Conservation (phyloP, 2,797 vertebrate genomes). For the Phoxinus dragarum region DNA sequence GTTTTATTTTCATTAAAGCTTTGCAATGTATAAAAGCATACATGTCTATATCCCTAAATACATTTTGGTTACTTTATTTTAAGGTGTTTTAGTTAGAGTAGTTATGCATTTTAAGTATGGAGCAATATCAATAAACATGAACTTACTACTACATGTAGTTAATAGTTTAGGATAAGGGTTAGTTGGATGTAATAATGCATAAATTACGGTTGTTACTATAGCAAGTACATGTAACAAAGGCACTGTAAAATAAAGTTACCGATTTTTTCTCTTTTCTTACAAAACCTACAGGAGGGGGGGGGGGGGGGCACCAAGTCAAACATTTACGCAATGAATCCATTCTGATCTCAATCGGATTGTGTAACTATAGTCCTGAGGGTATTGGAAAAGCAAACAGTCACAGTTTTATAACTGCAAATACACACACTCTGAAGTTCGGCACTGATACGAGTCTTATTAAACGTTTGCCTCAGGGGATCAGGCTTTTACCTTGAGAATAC, state of each 20-base stretch:
- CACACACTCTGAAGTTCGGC: neutral
- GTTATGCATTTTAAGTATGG: no score
- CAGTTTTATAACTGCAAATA: neutral
- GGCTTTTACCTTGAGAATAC: slow-evolving; percentile 90
- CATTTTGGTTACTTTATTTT: no score
- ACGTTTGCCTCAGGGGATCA: neutral
- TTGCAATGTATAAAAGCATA: no score
- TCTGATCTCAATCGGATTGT: slow-evolving; percentile 17
- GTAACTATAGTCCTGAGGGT: neutral
- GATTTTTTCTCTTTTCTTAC: neutral
- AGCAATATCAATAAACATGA: no score
- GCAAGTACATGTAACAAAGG: neutral
- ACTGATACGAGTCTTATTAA: neutral
- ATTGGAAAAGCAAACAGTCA: slow-evolving; percentile 5
- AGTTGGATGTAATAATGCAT: no score
- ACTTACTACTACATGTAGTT: no score
- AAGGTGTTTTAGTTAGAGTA: no score
- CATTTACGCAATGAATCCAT: slow-evolving; percentile 15
- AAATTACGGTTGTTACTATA: neutral
- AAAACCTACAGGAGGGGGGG: neutral
- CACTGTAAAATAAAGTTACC: neutral
- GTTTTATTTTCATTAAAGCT: no score
- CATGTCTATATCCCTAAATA: neutral
- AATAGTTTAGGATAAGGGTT: no score
- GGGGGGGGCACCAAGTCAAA: neutral